These are phyloP conservation scores for Panurus biarmicus DNA, from an alignment of 2,113 vertebrate genomes.

Conservation along the genomic window DNA sequence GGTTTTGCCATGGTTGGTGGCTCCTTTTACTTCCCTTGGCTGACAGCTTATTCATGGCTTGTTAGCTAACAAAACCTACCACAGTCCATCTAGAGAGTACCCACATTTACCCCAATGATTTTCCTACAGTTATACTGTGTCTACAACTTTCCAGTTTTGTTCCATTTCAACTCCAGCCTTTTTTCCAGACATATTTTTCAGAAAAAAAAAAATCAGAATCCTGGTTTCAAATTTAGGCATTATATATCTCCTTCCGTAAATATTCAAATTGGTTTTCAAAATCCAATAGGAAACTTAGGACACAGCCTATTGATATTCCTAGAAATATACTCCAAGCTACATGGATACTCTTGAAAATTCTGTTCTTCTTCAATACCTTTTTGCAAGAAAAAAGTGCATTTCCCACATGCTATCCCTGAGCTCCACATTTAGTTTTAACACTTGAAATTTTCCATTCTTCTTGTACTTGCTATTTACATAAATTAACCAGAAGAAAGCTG, in stretches of 20 bases:
- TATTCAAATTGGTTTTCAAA: neutral
- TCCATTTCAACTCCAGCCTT: neutral
- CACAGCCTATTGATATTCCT: neutral
- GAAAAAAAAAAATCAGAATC: neutral
- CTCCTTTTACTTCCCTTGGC: neutral
- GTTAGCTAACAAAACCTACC: neutral
- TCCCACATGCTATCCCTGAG: neutral
- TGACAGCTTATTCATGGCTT: neutral
- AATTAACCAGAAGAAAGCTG: neutral
- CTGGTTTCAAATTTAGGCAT: neutral
- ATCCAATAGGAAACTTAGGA: neutral
- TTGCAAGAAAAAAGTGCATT: neutral
- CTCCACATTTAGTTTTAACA: neutral
- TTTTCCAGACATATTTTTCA: neutral
- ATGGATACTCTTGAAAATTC: neutral
- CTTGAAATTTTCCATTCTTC: neutral
- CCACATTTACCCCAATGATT: neutral
- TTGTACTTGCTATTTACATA: neutral
- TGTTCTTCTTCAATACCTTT: neutral
- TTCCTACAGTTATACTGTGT: too few species aligned
- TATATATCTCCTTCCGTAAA: neutral
- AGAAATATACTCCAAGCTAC: neutral
- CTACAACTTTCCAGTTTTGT: neutral
- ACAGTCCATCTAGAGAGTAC: neutral
- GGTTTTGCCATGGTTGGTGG: neutral